These are phyloP conservation scores for Pogonocichla stellata DNA, from an alignment of 2,113 vertebrate genomes.

Conservation along the genomic window DNA sequence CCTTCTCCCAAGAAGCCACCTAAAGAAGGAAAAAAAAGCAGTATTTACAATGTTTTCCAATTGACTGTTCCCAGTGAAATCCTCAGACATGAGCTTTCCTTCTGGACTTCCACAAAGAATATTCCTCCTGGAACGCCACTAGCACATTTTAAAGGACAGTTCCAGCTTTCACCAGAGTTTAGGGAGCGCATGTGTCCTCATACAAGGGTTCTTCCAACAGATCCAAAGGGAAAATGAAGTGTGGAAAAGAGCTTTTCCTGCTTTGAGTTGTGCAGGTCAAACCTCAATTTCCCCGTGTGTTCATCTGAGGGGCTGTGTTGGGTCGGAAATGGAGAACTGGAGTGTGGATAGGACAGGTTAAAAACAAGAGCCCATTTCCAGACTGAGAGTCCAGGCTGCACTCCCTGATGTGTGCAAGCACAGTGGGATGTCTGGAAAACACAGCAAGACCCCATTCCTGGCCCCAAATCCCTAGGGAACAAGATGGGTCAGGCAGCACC, in stretches of 20 bases:
- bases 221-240: not conserved
- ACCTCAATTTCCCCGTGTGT: accelerated
- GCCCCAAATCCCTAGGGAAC: not conserved
- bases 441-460: not conserved
- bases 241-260: not conserved
- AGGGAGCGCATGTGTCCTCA: not conserved
- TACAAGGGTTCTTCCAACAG: not conserved
- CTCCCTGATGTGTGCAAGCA: accelerated
- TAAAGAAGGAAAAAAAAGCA: not conserved
- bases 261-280: not conserved
- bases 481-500: not conserved
- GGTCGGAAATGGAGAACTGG: not conserved
- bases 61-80: not conserved
- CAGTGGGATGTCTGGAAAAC: not conserved
- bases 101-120: too few species aligned
- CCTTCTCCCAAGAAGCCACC: conserved; percentile 76
- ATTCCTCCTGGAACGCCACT: not conserved
- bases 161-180: not conserved
- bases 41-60: not conserved
- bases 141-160: not conserved
- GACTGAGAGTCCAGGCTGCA: not conserved
- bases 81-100: not conserved
- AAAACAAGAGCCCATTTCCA: not conserved
- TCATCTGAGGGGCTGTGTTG: too few species aligned
- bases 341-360: accelerated